These are phyloP conservation scores for Acanthococcus lagerstroemiae DNA, from an alignment of 2,888 invertebrate species.

Conservation along the genomic window DNA sequence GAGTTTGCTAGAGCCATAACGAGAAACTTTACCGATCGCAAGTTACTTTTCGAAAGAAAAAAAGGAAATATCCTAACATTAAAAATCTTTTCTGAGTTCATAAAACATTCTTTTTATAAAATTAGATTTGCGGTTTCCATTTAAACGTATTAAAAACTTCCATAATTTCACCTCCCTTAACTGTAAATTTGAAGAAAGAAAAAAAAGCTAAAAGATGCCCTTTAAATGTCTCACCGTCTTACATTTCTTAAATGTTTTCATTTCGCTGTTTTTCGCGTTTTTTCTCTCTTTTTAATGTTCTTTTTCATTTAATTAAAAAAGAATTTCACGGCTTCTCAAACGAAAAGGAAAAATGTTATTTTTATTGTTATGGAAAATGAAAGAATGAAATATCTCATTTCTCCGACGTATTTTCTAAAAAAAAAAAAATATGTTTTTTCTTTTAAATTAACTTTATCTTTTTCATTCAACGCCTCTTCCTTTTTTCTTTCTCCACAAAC, in stretches of 20 bases:
- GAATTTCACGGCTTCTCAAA: slow-evolving; percentile 26
- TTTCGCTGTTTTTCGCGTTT: neutral
- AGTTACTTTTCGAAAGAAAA: too few relatives aligned
- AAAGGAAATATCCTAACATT: neutral
- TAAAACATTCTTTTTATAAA: slow-evolving; percentile 12
- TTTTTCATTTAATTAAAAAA: slow-evolving; percentile 27
- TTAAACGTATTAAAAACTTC: slow-evolving; percentile 26
- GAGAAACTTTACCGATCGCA: too few relatives aligned
- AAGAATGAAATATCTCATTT: slow-evolving; percentile 28
- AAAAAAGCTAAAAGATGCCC: slow-evolving; percentile 20
- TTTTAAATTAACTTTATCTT: slow-evolving; percentile 28
- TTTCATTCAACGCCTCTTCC: slow-evolving; percentile 20
- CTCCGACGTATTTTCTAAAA: slow-evolving; percentile 18
- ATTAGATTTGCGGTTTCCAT: slow-evolving; percentile 21
- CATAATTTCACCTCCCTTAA: slow-evolving; percentile 13
- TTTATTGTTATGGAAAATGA: slow-evolving; percentile 25
- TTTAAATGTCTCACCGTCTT: slow-evolving; percentile 23
- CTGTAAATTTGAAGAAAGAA: neutral
- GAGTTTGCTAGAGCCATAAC: too few relatives aligned
- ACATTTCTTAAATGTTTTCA: slow-evolving; percentile 14
- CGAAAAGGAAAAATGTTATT: slow-evolving; percentile 20
- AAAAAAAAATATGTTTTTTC: slow-evolving; percentile 25
- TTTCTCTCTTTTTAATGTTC: neutral
- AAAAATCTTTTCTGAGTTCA: neutral
- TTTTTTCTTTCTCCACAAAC: too few relatives aligned